These are phyloP conservation scores for Agonopterix heracliana DNA, from an alignment of 2,888 invertebrate species.

Conservation along the genomic window DNA sequence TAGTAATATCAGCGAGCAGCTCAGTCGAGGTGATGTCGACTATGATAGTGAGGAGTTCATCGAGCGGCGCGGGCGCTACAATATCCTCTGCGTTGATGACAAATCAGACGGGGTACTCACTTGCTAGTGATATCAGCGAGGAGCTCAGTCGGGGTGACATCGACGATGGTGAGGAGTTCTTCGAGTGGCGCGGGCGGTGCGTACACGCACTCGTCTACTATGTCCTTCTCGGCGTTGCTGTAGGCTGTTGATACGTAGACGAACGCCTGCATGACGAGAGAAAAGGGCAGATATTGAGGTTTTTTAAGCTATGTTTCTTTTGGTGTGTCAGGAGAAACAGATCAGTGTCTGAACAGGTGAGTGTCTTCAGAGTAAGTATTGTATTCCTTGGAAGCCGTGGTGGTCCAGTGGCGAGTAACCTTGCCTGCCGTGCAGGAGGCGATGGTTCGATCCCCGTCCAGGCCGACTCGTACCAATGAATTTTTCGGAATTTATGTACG, in stretches of 20 bases:
- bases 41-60: conserved; percentile 74
- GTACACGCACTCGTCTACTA: conserved; percentile 84
- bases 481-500: no score
- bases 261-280: conserved; percentile 60
- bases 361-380: not conserved
- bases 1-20: conserved; percentile 64
- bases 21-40: conserved; percentile 75
- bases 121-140: conserved; percentile 72
- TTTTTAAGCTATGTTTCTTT: not conserved
- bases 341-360: not conserved
- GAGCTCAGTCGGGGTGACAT: conserved; percentile 68
- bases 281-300: not conserved
- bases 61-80: conserved; percentile 79
- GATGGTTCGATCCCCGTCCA: no score
- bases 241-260: conserved; percentile 92
- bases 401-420: no score
- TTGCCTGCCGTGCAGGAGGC: no score
- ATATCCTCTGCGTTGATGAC: conserved; percentile 81
- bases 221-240: conserved; percentile 82
- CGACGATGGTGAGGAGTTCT: conserved; percentile 76
- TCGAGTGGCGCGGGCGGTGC: conserved; percentile 78
- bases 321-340: no score
- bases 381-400: not conserved
- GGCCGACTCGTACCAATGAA: no score
- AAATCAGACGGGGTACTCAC: conserved; percentile 37